phyloP scores from a whole-genome alignment of 2,797 vertebrate genomes.

The Delichon dasypus region DNA sequence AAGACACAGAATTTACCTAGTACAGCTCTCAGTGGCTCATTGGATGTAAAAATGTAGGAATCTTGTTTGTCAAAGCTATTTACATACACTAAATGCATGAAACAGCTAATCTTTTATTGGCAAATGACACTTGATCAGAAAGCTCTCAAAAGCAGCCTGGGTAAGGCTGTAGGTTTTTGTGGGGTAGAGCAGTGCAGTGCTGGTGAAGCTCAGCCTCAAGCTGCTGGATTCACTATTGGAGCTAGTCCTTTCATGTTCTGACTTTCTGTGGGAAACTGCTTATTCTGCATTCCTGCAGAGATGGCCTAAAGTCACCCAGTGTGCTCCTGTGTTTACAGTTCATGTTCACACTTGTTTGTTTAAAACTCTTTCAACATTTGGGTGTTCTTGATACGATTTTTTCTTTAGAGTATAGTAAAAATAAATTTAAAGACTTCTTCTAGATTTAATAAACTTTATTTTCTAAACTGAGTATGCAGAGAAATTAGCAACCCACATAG shows the following conservation, averaged over 20 bases:
- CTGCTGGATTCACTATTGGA: neutral
- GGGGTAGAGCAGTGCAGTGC: neutral
- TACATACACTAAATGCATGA: neutral
- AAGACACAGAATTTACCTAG: neutral
- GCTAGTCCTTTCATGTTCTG: neutral
- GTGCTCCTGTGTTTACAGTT: neutral
- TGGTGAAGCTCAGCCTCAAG: neutral
- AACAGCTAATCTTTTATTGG: neutral
- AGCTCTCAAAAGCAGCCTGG: neutral
- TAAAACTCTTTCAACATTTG: neutral
- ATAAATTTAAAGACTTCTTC: neutral
- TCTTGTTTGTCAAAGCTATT: neutral
- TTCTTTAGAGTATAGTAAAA: neutral
- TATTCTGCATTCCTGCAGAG: slow-evolving; percentile 12
- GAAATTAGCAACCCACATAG: neutral
- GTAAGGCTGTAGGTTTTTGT: neutral
- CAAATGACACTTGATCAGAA: neutral
- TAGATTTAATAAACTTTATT: neutral
- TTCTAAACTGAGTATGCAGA: neutral
- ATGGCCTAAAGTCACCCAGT: neutral
- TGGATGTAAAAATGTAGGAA: neutral
- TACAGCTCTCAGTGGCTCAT: neutral
- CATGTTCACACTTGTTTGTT: neutral
- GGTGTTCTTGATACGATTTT: neutral
- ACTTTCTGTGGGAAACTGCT: slow-evolving; percentile 7